Evolutionary conservation across 2,888 invertebrate species (phyloP).

Genomic region (Anticlea derivata): DNA sequence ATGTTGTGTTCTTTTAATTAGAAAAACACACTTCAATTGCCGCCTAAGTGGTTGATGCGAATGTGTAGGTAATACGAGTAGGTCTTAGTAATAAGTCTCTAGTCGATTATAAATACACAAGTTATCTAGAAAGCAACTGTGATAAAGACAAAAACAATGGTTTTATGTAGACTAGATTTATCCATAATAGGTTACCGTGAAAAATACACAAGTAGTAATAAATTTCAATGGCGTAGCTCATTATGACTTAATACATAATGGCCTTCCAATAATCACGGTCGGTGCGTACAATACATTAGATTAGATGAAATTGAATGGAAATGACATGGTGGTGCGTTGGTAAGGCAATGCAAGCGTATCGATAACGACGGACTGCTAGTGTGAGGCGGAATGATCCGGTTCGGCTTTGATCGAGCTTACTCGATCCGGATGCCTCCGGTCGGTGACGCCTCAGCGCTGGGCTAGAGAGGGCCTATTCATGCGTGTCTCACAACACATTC

Average conservation of each 20-base stretch:
- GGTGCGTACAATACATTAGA: conserved; percentile 18
- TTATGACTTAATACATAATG: not conserved
- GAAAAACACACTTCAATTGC: conserved; percentile 49
- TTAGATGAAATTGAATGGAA: conserved; percentile 27
- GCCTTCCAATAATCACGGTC: conserved; percentile 15
- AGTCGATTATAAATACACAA: not conserved
- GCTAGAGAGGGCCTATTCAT: conserved; percentile 38
- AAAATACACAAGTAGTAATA: not conserved
- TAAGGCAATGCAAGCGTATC: conserved; percentile 32
- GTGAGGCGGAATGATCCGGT: conserved; percentile 60
- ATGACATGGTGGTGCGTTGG: conserved; percentile 24
- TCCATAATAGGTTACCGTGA: not conserved
- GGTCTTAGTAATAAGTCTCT: no score
- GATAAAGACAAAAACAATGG: no score
- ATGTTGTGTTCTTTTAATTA: conserved; percentile 54
- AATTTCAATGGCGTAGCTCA: not conserved
- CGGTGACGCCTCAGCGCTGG: conserved; percentile 43
- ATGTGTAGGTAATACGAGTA: conserved; percentile 24
- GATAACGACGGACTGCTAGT: conserved; percentile 46
- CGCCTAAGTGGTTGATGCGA: conserved; percentile 45
- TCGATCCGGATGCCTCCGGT: conserved; percentile 66
- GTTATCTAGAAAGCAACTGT: no score
- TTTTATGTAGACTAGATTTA: no score
- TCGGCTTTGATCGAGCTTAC: conserved; percentile 55
- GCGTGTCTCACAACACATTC: conserved; percentile 64